Percentiles rank a stretch among this genome's conserved stretches.
Evolutionary conservation across 2,113 vertebrate species (phyloP).

Genomic region (Poecile atricapillus): DNA sequence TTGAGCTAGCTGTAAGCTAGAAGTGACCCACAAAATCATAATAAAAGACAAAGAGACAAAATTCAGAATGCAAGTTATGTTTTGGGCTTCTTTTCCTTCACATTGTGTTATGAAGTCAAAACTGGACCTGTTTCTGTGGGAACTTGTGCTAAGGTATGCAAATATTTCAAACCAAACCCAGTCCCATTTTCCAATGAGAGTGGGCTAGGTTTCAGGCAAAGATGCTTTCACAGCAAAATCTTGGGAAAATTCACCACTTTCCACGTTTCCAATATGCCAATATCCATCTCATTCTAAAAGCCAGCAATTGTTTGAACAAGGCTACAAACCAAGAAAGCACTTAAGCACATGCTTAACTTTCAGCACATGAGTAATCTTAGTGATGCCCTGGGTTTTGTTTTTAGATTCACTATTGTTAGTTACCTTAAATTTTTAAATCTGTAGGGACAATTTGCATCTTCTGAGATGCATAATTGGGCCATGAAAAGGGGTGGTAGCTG

Average conservation of each 20-base stretch:
- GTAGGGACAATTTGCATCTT: neutral
- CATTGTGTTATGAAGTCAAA: neutral
- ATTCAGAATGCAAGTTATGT: neutral
- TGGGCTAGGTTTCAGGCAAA: constrained; percentile 58
- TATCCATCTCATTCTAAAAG: neutral
- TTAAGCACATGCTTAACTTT: constrained; percentile 44
- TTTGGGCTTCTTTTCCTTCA: neutral
- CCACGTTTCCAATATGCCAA: constrained; percentile 37
- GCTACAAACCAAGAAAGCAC: constrained; percentile 21
- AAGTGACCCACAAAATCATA: neutral
- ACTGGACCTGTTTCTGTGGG: constrained; percentile 51
- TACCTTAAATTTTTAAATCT: neutral
- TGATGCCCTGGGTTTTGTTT: neutral
- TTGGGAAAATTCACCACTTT: constrained; percentile 56
- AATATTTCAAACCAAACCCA: constrained; percentile 52
- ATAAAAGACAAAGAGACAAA: neutral
- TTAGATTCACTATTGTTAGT: neutral
- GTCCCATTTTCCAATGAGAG: constrained; percentile 47
- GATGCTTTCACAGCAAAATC: constrained; percentile 60
- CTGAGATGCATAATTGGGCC: constrained; percentile 11
- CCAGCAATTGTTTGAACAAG: constrained; percentile 15
- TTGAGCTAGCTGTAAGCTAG: neutral
- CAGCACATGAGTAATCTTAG: neutral
- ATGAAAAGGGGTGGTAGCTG: constrained; percentile 26
- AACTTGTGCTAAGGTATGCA: constrained; percentile 65